Conservation (phyloP, 2,797 vertebrate genomes). For the Spheniscus humboldti region DNA sequence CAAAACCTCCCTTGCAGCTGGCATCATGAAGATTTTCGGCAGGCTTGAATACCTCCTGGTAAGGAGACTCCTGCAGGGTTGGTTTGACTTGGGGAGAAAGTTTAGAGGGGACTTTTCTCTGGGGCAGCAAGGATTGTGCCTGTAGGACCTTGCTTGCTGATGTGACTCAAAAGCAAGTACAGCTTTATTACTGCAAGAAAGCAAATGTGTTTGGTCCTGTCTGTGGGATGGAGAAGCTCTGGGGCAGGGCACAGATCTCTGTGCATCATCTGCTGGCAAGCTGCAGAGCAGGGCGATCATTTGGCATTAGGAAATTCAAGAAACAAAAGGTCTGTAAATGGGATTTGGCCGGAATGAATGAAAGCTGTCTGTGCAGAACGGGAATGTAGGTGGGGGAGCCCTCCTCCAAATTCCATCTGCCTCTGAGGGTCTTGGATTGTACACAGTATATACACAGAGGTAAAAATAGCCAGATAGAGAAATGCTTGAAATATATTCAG, state of each 20-base stretch:
- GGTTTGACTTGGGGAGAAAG: not conserved
- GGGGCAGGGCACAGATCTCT: not conserved
- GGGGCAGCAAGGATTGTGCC: not conserved
- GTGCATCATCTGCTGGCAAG: not conserved
- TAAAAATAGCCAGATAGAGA: not conserved
- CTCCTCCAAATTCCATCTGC: not conserved
- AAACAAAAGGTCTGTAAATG: not conserved
- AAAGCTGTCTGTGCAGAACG: not conserved
- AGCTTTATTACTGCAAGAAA: not conserved
- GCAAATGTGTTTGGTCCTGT: not conserved
- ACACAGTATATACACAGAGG: not conserved
- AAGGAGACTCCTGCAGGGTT: conserved; percentile 53
- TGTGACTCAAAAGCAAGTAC: not conserved
- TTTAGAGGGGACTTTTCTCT: not conserved
- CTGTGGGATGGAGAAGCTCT: not conserved
- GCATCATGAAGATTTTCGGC: conserved; percentile 83
- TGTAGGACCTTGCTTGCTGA: not conserved
- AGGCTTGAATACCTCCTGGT: conserved; percentile 80
- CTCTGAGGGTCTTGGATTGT: not conserved
- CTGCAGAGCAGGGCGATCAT: not conserved
- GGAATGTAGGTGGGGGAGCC: not conserved
- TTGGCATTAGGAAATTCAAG: not conserved
- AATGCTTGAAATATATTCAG: not conserved
- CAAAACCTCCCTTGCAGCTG: not conserved
- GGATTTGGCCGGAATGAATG: not conserved